phyloP scores from a whole-genome alignment of 2,113 vertebrate species.

The Calypte anna region DNA sequence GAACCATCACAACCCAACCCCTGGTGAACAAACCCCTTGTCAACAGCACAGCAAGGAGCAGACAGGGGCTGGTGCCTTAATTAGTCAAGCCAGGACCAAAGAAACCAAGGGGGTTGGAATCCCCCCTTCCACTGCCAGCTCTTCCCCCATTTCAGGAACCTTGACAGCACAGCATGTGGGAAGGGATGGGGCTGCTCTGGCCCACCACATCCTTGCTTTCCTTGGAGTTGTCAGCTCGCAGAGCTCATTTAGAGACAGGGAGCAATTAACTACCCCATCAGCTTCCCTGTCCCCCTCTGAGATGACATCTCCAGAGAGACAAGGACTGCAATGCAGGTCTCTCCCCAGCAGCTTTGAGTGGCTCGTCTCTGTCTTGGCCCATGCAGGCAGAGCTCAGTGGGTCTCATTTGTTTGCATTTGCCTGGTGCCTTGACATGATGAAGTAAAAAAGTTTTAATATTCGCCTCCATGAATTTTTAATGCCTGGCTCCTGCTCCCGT shows the following conservation, averaged over 20 bases:
- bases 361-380: conserved; percentile 33
- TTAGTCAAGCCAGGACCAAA: conserved; percentile 19
- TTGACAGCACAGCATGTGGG: conserved; percentile 45
- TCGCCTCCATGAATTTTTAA: conserved; percentile 72
- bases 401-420: conserved; percentile 69
- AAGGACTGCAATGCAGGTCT: conserved; percentile 27
- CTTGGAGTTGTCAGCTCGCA: not conserved
- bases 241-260: not conserved
- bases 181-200: not conserved
- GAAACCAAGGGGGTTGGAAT: not conserved
- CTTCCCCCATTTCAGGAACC: not conserved
- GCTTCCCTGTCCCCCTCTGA: conserved; percentile 1
- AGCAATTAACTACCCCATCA: not conserved
- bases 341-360: not conserved
- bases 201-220: not conserved
- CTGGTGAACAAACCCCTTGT: not conserved
- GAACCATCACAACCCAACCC: not conserved
- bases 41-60: conserved; percentile 23
- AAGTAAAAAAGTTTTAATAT: conserved; percentile 76
- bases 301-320: conserved; percentile 22
- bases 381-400: conserved; percentile 30
- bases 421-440: conserved; percentile 66
- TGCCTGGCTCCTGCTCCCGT: conserved; percentile 69
- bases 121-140: accelerated
- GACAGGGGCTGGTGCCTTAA: not conserved